phyloP scores from a whole-genome alignment of 1,140 invertebrate genomes.

The Dreissena rostriformis region DNA sequence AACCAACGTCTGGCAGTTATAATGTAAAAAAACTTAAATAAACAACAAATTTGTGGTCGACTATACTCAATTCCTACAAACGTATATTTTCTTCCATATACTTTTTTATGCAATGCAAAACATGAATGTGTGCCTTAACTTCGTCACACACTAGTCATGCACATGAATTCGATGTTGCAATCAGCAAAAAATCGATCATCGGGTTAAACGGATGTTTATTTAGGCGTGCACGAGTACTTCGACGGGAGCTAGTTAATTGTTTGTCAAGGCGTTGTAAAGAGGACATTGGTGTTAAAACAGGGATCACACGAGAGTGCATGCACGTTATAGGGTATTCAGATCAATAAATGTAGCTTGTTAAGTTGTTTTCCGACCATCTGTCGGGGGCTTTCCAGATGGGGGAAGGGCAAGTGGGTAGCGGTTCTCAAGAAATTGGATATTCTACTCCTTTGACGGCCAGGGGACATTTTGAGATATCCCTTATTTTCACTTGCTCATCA shows the following conservation, averaged over 20 bases:
- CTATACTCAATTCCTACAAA: not conserved
- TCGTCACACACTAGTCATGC: not conserved
- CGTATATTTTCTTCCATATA: not conserved
- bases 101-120: not conserved
- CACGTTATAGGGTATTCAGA: constrained; percentile 40
- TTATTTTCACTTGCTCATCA: not conserved
- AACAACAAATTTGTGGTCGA: too few relatives aligned
- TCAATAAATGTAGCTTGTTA: constrained; percentile 54
- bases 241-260: constrained; percentile 48
- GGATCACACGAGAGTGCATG: constrained; percentile 30
- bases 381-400: constrained; percentile 6
- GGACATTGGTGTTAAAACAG: constrained; percentile 42
- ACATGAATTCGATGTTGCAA: not conserved
- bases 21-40: too few relatives aligned
- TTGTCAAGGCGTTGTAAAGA: constrained; percentile 28
- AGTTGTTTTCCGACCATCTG: constrained; percentile 59
- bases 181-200: not conserved
- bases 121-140: not conserved
- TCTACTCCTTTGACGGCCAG: not conserved
- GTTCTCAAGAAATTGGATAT: not conserved
- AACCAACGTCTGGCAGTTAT: too few relatives aligned
- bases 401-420: not conserved
- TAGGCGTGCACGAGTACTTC: not conserved
- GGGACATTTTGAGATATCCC: not conserved
- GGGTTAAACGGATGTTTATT: not conserved